A percentile compares a stretch with the other conserved stretches of the same genome.
Conservation (phyloP, 2,113 vertebrate species). For the Corydoras sp. region DNA sequence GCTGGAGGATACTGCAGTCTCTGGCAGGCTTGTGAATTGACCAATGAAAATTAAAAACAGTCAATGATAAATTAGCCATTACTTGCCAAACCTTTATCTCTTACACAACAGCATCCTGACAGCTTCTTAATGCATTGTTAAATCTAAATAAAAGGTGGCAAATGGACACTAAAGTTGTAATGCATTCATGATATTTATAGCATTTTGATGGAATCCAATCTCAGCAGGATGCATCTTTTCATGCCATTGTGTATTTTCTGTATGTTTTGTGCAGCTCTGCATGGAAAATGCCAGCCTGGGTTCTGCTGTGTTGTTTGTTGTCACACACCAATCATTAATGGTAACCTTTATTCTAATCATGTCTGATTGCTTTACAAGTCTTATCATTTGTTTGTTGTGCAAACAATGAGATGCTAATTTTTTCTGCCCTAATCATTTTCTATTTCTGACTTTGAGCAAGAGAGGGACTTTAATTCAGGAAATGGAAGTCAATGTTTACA, state of each 20-base stretch:
- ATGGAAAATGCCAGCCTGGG: too few species aligned
- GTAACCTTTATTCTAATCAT: background rate
- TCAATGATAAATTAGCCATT: slow-evolving; percentile 14
- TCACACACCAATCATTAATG: too few species aligned
- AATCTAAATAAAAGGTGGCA: background rate
- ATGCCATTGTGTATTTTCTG: background rate
- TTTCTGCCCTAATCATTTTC: background rate
- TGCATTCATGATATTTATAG: background rate
- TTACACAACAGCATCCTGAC: slow-evolving; percentile 12
- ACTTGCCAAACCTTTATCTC: slow-evolving; percentile 20
- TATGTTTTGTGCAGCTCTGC: background rate
- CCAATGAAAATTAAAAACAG: slow-evolving; percentile 23
- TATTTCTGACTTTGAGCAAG: background rate
- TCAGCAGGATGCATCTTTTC: background rate
- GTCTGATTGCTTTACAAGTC: background rate
- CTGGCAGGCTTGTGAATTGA: slow-evolving; percentile 1
- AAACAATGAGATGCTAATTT: background rate
- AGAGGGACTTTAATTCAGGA: slow-evolving; percentile 8
- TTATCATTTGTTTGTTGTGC: too few species aligned
- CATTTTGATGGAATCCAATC: background rate
- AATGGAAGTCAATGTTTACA: slow-evolving; percentile 2
- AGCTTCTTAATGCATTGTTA: slow-evolving; percentile 18
- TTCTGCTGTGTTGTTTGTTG: too few species aligned
- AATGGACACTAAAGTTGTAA: background rate
- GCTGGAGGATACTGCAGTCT: slow-evolving; percentile 32